A percentile compares a stretch with the other conserved stretches of the same genome.
Conservation (phyloP, 1,140 invertebrate genomes). For the Vanessa atalanta region DNA sequence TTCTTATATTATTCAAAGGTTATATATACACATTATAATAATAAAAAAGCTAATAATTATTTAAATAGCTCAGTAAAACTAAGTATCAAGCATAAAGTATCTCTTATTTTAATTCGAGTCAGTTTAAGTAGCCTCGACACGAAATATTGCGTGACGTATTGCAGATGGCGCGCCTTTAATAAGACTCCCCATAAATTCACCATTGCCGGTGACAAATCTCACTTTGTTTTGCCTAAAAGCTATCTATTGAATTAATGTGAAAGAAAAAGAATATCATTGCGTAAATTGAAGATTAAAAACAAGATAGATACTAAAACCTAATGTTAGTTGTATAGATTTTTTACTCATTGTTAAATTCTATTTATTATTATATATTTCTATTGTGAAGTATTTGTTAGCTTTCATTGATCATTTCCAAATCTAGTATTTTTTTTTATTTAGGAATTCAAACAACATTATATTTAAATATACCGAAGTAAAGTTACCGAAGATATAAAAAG, state of each 20-base stretch:
- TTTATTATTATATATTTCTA: too few species aligned
- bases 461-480: too few species aligned
- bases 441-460: too few species aligned
- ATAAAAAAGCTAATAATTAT: too few species aligned
- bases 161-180: slow-evolving; percentile 46
- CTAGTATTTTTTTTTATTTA: too few species aligned
- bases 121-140: slow-evolving; percentile 42
- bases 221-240: slow-evolving; percentile 18
- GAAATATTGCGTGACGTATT: slow-evolving; percentile 45
- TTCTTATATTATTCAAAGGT: too few species aligned
- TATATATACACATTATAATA: too few species aligned
- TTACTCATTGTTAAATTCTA: too few species aligned
- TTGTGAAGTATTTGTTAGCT: too few species aligned
- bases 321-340: not conserved
- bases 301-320: not conserved
- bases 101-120: slow-evolving; percentile 42
- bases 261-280: slow-evolving; percentile 6
- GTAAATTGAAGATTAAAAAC: not conserved
- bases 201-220: slow-evolving; percentile 44
- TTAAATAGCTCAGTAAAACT: slow-evolving; percentile 7
- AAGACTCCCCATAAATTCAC: slow-evolving; percentile 41
- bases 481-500: too few species aligned
- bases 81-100: slow-evolving; percentile 30
- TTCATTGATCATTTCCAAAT: too few species aligned
- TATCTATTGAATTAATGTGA: slow-evolving; percentile 14